phyloP scores from a whole-genome alignment of 2,113 vertebrate species.

The Clarias magur region DNA sequence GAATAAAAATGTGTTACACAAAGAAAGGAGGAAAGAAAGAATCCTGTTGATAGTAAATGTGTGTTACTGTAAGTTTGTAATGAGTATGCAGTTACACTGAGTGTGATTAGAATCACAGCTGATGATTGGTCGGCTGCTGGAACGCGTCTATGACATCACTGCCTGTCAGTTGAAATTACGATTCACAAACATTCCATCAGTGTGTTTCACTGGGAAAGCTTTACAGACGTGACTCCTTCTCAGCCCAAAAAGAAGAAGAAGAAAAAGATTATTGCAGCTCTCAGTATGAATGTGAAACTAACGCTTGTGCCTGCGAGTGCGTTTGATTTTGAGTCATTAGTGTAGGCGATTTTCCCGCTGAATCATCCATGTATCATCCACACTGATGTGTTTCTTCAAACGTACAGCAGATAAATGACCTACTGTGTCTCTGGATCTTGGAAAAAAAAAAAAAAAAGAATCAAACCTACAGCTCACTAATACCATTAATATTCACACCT shows the following conservation, averaged over 20 bases:
- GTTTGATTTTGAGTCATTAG: constrained; percentile 1
- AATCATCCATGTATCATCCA: background rate
- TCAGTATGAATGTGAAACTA: background rate
- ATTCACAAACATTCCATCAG: background rate
- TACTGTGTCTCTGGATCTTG: background rate
- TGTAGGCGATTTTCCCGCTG: background rate
- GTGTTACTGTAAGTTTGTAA: background rate
- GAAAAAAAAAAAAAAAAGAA: background rate
- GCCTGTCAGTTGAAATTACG: background rate
- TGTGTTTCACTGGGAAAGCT: background rate
- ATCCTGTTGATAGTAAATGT: background rate
- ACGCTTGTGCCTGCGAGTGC: background rate
- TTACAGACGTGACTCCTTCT: background rate
- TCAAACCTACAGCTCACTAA: background rate
- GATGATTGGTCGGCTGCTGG: background rate
- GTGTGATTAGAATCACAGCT: background rate
- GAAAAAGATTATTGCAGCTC: background rate
- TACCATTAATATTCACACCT: background rate
- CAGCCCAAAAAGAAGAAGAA: background rate
- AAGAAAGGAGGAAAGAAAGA: background rate
- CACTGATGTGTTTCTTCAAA: background rate
- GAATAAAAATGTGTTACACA: too few relatives aligned
- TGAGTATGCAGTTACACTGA: background rate
- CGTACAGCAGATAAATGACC: background rate
- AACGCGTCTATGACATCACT: background rate